Evolutionary conservation across 2,113 vertebrate genomes (phyloP).

Genomic region (Cheilinus undulatus): DNA sequence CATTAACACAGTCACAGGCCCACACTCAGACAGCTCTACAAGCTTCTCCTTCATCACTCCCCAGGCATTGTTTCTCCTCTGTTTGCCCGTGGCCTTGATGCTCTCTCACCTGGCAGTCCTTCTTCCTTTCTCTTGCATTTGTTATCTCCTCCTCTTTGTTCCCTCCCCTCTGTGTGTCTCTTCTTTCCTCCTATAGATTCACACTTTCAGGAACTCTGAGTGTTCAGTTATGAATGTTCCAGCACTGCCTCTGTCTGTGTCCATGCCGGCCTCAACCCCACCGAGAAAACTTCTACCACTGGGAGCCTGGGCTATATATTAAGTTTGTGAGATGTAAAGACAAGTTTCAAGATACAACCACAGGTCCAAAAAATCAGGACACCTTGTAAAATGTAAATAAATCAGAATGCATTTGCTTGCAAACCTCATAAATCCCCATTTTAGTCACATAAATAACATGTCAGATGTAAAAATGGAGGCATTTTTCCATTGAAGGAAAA

Average conservation of each 20-base stretch:
- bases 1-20: slow-evolving; percentile 33
- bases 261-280: neutral
- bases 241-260: no score
- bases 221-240: neutral
- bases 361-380: no score
- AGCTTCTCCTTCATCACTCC: neutral
- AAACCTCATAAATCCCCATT: no score
- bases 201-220: slow-evolving; percentile 1
- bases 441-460: no score
- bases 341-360: no score
- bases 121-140: neutral
- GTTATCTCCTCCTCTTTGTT: neutral
- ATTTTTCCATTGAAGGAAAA: no score
- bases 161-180: neutral
- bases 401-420: no score
- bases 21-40: slow-evolving; percentile 25
- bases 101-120: slow-evolving; percentile 12
- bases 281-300: no score
- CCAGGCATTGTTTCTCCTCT: slow-evolving; percentile 45
- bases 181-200: slow-evolving; percentile 2
- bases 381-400: no score
- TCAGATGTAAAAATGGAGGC: no score
- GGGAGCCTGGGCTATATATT: no score
- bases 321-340: no score
- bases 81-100: slow-evolving; percentile 38